These are phyloP conservation scores for Malurus leucopterus DNA, from an alignment of 2,797 vertebrate species.

Conservation along the genomic window DNA sequence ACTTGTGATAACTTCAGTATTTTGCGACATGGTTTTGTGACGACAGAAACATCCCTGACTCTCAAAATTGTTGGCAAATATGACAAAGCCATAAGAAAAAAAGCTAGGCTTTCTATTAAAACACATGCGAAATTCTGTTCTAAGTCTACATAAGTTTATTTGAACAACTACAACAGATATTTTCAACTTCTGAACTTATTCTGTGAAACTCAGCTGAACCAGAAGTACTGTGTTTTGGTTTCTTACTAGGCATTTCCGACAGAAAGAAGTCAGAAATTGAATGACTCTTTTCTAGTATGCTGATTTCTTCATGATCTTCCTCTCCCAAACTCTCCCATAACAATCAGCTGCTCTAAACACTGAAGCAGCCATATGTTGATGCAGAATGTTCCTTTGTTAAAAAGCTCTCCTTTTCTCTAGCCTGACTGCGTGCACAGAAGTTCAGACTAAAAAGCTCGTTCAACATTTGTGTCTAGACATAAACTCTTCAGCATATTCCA, in stretches of 20 bases:
- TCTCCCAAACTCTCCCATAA: not conserved
- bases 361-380: not conserved
- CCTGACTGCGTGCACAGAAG: not conserved
- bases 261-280: not conserved
- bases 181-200: not conserved
- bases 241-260: not conserved
- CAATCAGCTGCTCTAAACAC: not conserved
- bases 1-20: not conserved
- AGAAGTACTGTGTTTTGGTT: not conserved
- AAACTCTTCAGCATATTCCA: not conserved
- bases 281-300: not conserved
- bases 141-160: not conserved
- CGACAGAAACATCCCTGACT: not conserved
- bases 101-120: not conserved
- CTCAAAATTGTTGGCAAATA: not conserved
- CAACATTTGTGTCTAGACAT: not conserved
- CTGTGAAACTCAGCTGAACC: not conserved
- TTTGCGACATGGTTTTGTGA: not conserved
- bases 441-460: not conserved
- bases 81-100: not conserved
- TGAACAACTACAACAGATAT: not conserved
- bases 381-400: slow-evolving; percentile 27
- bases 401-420: not conserved
- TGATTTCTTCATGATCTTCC: not conserved
- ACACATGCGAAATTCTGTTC: not conserved